Percentiles rank a stretch among this genome's conserved stretches.
These are phyloP conservation scores for Bombus confusus DNA, from an alignment of 1,140 invertebrate genomes.

Conservation along the genomic window DNA sequence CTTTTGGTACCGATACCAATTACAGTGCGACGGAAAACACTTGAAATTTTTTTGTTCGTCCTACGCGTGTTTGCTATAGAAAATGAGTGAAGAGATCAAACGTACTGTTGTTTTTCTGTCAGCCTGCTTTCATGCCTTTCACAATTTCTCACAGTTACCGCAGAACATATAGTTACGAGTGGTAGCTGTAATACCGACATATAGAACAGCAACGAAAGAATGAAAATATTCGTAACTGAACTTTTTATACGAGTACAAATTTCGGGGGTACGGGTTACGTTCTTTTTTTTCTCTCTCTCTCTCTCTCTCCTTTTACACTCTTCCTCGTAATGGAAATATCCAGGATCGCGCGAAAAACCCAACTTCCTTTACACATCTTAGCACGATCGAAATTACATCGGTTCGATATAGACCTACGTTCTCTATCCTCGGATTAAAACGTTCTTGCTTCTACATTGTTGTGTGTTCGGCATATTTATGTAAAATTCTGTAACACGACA, in stretches of 20 bases:
- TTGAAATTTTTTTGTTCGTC: background rate
- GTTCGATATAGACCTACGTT: slow-evolving; percentile 47
- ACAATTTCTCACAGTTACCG: slow-evolving; percentile 22
- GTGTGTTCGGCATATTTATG: slow-evolving; percentile 55
- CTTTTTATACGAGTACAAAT: slow-evolving; percentile 57
- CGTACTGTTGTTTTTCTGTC: background rate
- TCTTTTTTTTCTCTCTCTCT: background rate
- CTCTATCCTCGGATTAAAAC: slow-evolving; percentile 48
- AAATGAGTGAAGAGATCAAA: slow-evolving; percentile 24
- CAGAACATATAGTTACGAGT: slow-evolving; percentile 46
- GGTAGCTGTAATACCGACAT: background rate
- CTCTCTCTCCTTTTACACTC: background rate
- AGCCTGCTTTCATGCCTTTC: slow-evolving; percentile 10
- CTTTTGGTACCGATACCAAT: background rate
- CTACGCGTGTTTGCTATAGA: background rate
- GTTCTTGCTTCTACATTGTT: slow-evolving; percentile 34
- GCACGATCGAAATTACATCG: slow-evolving; percentile 58
- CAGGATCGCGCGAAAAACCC: slow-evolving; percentile 23
- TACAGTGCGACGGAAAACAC: background rate
- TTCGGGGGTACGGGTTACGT: background rate
- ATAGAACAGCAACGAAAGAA: slow-evolving; percentile 52
- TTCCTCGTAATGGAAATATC: slow-evolving; percentile 53
- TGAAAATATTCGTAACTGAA: slow-evolving; percentile 41
- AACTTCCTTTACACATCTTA: slow-evolving; percentile 31
- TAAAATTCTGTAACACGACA: slow-evolving; percentile 59